Conservation (phyloP, 2,888 invertebrate species). For the Hydroisotoma schaefferi region DNA sequence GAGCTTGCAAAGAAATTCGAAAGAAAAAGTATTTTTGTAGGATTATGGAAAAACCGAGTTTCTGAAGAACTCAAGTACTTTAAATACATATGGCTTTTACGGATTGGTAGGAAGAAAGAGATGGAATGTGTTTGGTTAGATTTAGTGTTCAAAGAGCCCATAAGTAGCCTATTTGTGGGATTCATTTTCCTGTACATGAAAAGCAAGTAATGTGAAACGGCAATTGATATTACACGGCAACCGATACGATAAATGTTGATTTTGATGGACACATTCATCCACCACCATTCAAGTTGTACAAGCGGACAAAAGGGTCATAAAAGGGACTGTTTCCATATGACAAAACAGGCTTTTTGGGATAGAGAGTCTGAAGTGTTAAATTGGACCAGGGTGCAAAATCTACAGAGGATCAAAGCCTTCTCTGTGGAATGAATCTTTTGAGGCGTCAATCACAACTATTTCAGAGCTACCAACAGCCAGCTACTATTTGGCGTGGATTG, state of each 20-base stretch:
- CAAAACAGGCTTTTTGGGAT: slow-evolving; percentile 17
- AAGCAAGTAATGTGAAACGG: slow-evolving; percentile 1
- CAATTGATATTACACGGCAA: no score
- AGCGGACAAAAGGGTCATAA: slow-evolving; percentile 15
- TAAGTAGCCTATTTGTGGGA: neutral
- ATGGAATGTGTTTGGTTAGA: no score
- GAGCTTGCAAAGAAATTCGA: no score
- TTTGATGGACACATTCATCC: neutral
- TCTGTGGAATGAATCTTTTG: slow-evolving; percentile 1
- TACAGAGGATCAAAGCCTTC: slow-evolving; percentile 6
- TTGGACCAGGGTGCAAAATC: slow-evolving; percentile 3
- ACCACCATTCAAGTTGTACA: neutral
- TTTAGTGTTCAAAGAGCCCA: neutral
- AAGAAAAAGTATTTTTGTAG: no score
- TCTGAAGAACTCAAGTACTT: no score
- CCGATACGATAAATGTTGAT: no score
- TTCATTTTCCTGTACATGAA: neutral
- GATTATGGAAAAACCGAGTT: no score
- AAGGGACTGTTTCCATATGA: slow-evolving; percentile 19
- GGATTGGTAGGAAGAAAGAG: no score
- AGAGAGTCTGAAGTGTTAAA: slow-evolving; percentile 7
- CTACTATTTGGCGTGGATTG: neutral
- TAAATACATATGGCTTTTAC: no score
- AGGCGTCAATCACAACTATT: slow-evolving; percentile 10
- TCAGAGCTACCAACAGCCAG: neutral